Evolutionary conservation across 2,797 vertebrate species (phyloP), one percentile per base, ranked within the genome.

Genomic region (Brotogeris chrysoptera): DNA sequence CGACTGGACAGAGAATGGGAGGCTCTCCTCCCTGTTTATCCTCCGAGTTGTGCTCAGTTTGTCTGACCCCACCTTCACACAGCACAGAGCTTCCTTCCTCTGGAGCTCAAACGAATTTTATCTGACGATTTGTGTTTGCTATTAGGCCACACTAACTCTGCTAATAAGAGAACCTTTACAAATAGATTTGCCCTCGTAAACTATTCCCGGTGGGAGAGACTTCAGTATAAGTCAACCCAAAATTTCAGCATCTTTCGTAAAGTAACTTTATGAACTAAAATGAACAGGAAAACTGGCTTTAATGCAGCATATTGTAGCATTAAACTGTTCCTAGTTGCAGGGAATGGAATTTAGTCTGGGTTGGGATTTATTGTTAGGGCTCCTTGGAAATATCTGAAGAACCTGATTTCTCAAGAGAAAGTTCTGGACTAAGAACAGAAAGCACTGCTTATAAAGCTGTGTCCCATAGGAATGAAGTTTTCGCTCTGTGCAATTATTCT

Each of bases 81-180:
- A 30, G 38, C 0, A 0, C 9, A 1, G 3, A 32, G 15, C 18
- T 61, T 60, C 73, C 47, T 32, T 60, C 73, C 55, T 70, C 68
- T 52, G 36, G 28, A 66, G 18, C 12, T 44, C 34, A 76, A 9
- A 34, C 53, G 28, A 72, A 50, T 25, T 52, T 47, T 9, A 30
- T 1, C 4, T 11, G 28, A 24, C 20, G 65, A 38, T 46, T 72
- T 21, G 21, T 0, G 0, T 28, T 47, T 4, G 0, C 49, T 19
- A 21, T 24, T n/a, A 68, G 21, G 16, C 34, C 32, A n/a, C 3
- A 18, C 2, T 41, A 49, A 60, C 27, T 44, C 30, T 19, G 30
- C 21, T 83, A 43, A 19, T 18, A 60, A 49, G 4, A 77, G 21
- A 71, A 39, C 6, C 1, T 9, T 63, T 16, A 44, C 28, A 71